phyloP scores from a whole-genome alignment of 2,888 invertebrate genomes.

The Oeneis ivallda region DNA sequence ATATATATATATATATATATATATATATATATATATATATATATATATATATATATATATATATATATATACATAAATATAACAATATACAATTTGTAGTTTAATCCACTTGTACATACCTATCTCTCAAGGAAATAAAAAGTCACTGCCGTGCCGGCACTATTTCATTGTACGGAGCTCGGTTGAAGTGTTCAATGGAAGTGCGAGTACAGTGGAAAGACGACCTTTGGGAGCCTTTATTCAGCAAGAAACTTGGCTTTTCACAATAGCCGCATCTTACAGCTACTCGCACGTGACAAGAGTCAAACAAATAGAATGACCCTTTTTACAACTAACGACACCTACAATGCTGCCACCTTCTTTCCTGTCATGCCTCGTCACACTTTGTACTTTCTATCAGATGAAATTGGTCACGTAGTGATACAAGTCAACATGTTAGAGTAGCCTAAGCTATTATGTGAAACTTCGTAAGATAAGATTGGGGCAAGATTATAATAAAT shows the following conservation, averaged over 20 bases:
- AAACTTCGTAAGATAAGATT: neutral
- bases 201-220: slow-evolving; percentile 43
- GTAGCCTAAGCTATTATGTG: neutral
- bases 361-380: slow-evolving; percentile 21
- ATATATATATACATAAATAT: too few species aligned
- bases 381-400: slow-evolving; percentile 4
- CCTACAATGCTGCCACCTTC: slow-evolving; percentile 14
- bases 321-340: slow-evolving; percentile 25
- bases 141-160: slow-evolving; percentile 27
- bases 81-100: slow-evolving; percentile 6
- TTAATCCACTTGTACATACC: slow-evolving; percentile 23
- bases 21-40: too few species aligned
- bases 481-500: neutral
- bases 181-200: slow-evolving; percentile 56
- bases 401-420: slow-evolving; percentile 14
- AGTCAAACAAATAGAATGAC: slow-evolving; percentile 35
- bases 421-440: neutral
- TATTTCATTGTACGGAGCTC: slow-evolving; percentile 41
- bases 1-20: too few species aligned
- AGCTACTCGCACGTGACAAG: slow-evolving; percentile 53
- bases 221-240: slow-evolving; percentile 64
- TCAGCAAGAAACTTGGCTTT: slow-evolving; percentile 65
- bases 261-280: slow-evolving; percentile 37
- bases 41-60: too few species aligned
- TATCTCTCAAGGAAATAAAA: slow-evolving; percentile 35